Evolutionary conservation across 2,797 vertebrate species (phyloP).

Genomic region (Aphelocoma californica): DNA sequence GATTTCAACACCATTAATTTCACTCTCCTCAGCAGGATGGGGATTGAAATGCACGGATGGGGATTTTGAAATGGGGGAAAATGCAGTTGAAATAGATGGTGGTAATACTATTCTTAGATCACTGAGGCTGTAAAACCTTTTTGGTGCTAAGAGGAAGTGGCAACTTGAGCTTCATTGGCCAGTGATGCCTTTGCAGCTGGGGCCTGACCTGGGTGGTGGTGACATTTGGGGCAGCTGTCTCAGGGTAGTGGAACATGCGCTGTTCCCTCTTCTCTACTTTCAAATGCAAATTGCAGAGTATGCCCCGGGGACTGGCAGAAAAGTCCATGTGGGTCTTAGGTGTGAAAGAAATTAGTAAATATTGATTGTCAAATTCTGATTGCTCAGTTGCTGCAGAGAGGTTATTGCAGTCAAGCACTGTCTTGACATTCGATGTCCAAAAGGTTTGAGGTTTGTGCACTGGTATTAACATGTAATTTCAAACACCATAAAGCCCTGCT

Average conservation of each 20-base stretch:
- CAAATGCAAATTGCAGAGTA: not conserved
- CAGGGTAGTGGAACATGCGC: not conserved
- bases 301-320: not conserved
- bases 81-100: not conserved
- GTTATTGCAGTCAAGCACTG: not conserved
- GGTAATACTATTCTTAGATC: not conserved
- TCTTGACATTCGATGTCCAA: not conserved
- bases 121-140: not conserved
- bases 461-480: not conserved
- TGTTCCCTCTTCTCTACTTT: slow-evolving; percentile 3
- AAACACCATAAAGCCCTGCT: not conserved
- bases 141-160: not conserved
- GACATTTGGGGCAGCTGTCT: not conserved
- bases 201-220: not conserved
- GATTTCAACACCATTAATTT: not conserved
- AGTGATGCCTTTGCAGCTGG: not conserved
- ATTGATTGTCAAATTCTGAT: not conserved
- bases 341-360: not conserved
- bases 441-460: not conserved
- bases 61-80: not conserved
- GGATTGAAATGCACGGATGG: not conserved
- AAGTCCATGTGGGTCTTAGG: not conserved
- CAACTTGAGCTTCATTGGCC: not conserved
- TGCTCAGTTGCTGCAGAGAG: not conserved
- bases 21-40: not conserved